Evolutionary conservation across 2,113 vertebrate species (phyloP), one percentile per base, ranked within the genome.

Genomic region (Picathartes gymnocephalus): DNA sequence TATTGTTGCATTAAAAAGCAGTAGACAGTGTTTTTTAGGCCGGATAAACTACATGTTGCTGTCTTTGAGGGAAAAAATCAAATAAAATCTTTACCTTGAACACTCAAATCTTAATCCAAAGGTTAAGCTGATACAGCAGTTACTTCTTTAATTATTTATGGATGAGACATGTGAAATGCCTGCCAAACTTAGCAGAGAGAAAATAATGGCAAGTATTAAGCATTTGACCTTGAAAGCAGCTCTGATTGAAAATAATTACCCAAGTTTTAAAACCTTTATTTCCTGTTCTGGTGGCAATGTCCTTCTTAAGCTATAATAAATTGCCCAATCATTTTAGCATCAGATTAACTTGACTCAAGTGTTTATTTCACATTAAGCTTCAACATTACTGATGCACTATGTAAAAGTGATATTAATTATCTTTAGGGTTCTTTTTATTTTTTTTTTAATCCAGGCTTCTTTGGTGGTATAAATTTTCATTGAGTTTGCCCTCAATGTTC

Each of bases 161-260:
- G 95, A 95, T 94, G 96, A 98, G 81, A 90, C 91, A 79, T 93
- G 91, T 79, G 96, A 97, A 97, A 97, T 21, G 74, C 87, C 95
- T 98, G 97, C 96, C 97, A 97, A 97, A 97, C 81, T 93, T 94
- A 98, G 94, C 90, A 94, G 97, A 95, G 92, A 95, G 90, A 98
- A 98, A 98, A 97, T 97, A 98, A 98, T 98, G 95, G 86, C 92
- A 96, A 77, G 88, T 92, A 95, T 97, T 97, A 95, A 96, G 96
- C 86, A 97, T 96, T 97, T 97, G 98, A 97, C 97, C 98, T 98
- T 98, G 98, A 97, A 97, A 96, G 81, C 80, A 97, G 51, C 83
- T 94, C 89, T 97, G 97, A 98, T 97, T 97, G 96, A 98, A 98
- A 98, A 98, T 97, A 98, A 98, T 97, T 97, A 97, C 86, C 64